Conservation (phyloP, 2,888 invertebrate species). For the Cryptops parisi region DNA sequence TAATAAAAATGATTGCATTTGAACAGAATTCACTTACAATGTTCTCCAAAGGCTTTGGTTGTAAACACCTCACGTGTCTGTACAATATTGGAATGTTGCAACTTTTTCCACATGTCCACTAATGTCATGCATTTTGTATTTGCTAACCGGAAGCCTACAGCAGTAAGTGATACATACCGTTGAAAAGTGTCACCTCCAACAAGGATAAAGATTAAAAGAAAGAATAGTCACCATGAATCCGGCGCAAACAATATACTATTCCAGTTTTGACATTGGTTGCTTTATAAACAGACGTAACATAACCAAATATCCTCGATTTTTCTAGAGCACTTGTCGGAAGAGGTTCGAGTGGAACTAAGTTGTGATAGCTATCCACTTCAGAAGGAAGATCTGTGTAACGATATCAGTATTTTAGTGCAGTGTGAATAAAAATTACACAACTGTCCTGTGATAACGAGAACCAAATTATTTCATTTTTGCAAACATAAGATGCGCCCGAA, state of each 20-base stretch:
- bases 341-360: constrained; percentile 69
- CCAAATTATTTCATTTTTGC: constrained; percentile 3
- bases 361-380: constrained; percentile 80
- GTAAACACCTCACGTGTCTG: constrained; percentile 83
- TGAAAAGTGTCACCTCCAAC: neutral
- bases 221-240: constrained; percentile 79
- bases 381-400: constrained; percentile 62
- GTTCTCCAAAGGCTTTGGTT: constrained; percentile 90
- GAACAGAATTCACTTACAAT: constrained; percentile 51
- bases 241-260: constrained; percentile 64
- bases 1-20: constrained; percentile 10
- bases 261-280: constrained; percentile 78
- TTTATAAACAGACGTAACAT: constrained; percentile 74
- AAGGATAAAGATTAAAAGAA: constrained; percentile 18
- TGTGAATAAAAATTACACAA: too few species aligned
- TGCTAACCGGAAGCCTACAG: constrained; percentile 56
- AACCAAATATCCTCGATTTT: constrained; percentile 54
- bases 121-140: constrained; percentile 68
- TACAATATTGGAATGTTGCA: constrained; percentile 89
- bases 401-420: too few species aligned
- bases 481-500: neutral
- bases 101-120: constrained; percentile 88
- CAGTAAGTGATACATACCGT: neutral
- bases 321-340: constrained; percentile 31
- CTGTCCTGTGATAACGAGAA: too few species aligned